Evolutionary conservation across 1,140 invertebrate genomes (phyloP).

Genomic region (Drosophila dunni): DNA sequence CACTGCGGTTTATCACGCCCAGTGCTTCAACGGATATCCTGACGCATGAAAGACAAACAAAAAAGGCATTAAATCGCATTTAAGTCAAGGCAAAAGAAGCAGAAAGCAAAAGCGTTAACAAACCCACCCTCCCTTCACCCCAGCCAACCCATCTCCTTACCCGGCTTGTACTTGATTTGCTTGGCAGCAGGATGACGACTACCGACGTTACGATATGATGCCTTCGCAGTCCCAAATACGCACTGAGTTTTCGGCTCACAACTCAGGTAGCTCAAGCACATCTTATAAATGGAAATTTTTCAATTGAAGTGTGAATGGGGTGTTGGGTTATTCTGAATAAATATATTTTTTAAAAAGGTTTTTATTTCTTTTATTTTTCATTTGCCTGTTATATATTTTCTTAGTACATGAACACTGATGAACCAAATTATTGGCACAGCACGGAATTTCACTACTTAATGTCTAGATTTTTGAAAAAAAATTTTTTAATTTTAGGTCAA

Average conservation of each 20-base stretch:
- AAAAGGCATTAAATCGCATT: constrained; percentile 83
- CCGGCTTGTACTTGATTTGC: constrained; percentile 51
- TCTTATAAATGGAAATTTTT: constrained; percentile 3
- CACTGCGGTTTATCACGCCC: constrained; percentile 75
- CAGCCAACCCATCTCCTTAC: background rate
- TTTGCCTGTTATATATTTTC: too few species aligned
- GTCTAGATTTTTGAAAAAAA: too few species aligned
- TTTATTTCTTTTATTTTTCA: too few species aligned
- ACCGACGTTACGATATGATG: constrained; percentile 10
- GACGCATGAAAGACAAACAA: constrained; percentile 82
- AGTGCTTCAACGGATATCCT: constrained; percentile 73
- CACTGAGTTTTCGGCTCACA: constrained; percentile 22
- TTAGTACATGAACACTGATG: too few species aligned
- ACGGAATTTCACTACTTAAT: too few species aligned
- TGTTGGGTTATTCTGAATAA: background rate
- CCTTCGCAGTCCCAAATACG: constrained; percentile 37
- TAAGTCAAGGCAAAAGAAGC: constrained; percentile 65
- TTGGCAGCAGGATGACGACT: constrained; percentile 46
- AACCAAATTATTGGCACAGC: too few species aligned
- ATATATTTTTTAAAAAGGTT: too few species aligned
- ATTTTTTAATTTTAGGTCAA: too few species aligned
- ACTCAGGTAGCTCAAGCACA: constrained; percentile 1
- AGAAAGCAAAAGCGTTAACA: constrained; percentile 28
- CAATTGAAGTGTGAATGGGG: background rate
- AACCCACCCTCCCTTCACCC: constrained; percentile 5